Evolutionary conservation across 1,140 invertebrate species (phyloP), one percentile per base, ranked within the genome.

Genomic region (Maconellicoccus hirsutus): DNA sequence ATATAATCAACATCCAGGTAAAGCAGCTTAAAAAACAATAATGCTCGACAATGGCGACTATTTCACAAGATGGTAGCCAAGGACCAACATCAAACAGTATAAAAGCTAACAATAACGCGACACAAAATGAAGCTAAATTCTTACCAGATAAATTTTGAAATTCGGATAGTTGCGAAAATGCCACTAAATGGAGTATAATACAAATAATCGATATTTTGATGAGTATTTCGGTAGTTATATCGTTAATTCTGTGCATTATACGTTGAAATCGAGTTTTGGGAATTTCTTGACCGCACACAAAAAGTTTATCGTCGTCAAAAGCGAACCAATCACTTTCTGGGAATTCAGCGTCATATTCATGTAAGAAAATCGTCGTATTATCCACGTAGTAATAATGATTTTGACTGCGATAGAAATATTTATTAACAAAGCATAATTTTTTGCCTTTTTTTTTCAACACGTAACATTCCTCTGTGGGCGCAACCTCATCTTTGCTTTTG

Each of bases 1-100:
- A 80, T 77, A 86, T 82, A 0, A 84, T 80, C 61, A 83, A 81
- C 82, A 84, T 85, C 85, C 85, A 86, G 71, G 82, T 82, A 74
- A 86, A 86, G 0, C 84, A 80, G 0, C 81, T 78, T 23, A 86
- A 77, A 74, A 85, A 84, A 29, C 79, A 52, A 75, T 82, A 86
- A 72, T 84, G 83, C 1, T 81, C 79, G 16, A 78, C 70, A 0
- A 83, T 76, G 0, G 81, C 84, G 14, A 82, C 75, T 0, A 77
- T 75, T 14, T 75, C 74, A 72, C 82, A 83, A 7, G 76, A 38
- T 6, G 71, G 70, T 26, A 71, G 66, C 59, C 80, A 80, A 4
- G 69, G 63, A n/a, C 80, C 79, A 1, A 78, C 75, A 25, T 84
- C 78, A 74, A 84, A 85, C 16, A 76, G 75, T 0, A 74, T 71